Conservation (phyloP, 2,113 vertebrate species). For the Notarius quadriscutis region DNA sequence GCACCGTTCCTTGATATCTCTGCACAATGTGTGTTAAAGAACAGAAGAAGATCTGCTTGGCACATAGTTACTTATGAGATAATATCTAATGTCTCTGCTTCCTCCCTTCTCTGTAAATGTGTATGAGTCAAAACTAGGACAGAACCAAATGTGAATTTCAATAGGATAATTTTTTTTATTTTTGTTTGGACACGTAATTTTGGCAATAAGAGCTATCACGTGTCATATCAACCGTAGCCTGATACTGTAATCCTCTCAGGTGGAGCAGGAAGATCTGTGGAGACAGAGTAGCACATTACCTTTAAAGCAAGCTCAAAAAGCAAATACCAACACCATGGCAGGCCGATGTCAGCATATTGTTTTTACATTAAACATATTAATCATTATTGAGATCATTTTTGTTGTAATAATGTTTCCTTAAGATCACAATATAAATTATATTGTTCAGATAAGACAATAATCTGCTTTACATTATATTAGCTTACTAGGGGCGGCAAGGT, state of each 20-base stretch:
- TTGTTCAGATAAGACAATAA: not conserved
- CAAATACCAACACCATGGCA: conserved; percentile 44
- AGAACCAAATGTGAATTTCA: conserved; percentile 70
- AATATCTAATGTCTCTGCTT: conserved; percentile 65
- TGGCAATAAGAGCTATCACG: conserved; percentile 49
- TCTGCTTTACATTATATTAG: not conserved
- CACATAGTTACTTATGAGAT: conserved; percentile 68
- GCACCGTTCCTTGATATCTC: conserved; percentile 56
- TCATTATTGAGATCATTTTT: not conserved
- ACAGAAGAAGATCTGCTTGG: conserved; percentile 51
- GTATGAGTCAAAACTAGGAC: conserved; percentile 74
- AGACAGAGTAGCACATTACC: conserved; percentile 2
- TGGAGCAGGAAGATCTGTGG: conserved; percentile 1
- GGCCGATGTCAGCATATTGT: conserved; percentile 57
- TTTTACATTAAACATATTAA: conserved; percentile 33
- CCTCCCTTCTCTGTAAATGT: conserved; percentile 76
- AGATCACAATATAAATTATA: not conserved
- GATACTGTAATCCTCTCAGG: conserved; percentile 34
- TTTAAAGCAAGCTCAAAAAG: conserved; percentile 31
- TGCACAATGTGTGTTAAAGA: conserved; percentile 44
- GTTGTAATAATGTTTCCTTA: conserved; percentile 14
- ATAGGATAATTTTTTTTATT: conserved; percentile 62
- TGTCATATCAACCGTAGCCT: conserved; percentile 62
- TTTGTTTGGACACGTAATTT: conserved; percentile 70
- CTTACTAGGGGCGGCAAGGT: not conserved